These are phyloP conservation scores for Magallana gigas DNA, from an alignment of 1,140 invertebrate genomes.

Conservation along the genomic window DNA sequence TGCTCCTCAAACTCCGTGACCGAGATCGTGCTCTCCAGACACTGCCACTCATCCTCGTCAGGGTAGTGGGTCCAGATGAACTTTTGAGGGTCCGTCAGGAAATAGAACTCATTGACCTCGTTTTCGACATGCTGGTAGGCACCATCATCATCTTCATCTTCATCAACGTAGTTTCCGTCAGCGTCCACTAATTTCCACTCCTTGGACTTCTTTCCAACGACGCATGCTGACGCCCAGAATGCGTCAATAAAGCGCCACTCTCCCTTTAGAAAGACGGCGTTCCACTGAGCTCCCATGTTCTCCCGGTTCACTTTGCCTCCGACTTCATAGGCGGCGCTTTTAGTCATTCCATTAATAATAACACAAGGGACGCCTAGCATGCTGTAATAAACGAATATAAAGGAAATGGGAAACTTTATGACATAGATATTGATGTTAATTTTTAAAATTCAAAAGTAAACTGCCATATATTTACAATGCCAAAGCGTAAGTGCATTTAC, in stretches of 20 bases:
- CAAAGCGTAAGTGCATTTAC: too few relatives aligned
- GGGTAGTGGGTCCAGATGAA: slow-evolving; percentile 67
- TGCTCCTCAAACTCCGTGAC: slow-evolving; percentile 63
- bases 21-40: slow-evolving; percentile 57
- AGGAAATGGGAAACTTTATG: neutral
- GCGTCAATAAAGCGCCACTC: slow-evolving; percentile 50
- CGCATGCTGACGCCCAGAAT: slow-evolving; percentile 46
- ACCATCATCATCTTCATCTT: slow-evolving; percentile 36
- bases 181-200: slow-evolving; percentile 44
- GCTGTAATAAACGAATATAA: neutral
- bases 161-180: slow-evolving; percentile 39
- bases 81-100: slow-evolving; percentile 63
- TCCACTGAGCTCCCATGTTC: slow-evolving; percentile 42
- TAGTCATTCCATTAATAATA: slow-evolving; percentile 50
- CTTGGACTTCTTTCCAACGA: slow-evolving; percentile 35
- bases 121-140: slow-evolving; percentile 41
- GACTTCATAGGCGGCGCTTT: slow-evolving; percentile 43
- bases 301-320: slow-evolving; percentile 41
- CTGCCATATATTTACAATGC: too few relatives aligned
- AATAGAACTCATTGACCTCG: slow-evolving; percentile 61
- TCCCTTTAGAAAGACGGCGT: slow-evolving; percentile 38
- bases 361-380: slow-evolving; percentile 48
- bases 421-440: neutral
- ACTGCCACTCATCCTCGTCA: slow-evolving; percentile 68
- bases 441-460: too few relatives aligned